Percentiles rank a stretch among this genome's conserved stretches.
These are phyloP conservation scores for Oegoconia quadripuncta DNA, from an alignment of 2,888 invertebrate genomes.

Conservation along the genomic window DNA sequence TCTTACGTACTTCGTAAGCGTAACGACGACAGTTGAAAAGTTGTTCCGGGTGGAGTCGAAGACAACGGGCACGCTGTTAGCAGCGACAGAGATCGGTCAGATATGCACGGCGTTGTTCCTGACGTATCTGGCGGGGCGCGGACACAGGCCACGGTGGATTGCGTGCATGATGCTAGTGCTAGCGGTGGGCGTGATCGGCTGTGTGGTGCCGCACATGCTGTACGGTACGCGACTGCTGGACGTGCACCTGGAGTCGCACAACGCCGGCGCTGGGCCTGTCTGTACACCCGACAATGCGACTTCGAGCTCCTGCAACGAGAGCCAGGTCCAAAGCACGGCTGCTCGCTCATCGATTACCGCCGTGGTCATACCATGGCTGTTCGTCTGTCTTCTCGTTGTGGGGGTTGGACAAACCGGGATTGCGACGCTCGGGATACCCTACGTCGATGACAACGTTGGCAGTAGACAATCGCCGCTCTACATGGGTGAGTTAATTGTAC, in stretches of 20 bases:
- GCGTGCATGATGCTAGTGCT: constrained; percentile 95
- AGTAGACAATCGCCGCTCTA: constrained; percentile 95
- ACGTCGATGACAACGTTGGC: constrained; percentile 96
- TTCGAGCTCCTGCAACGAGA: constrained; percentile 73
- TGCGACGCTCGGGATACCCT: constrained; percentile 94
- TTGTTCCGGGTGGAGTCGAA: constrained; percentile 94
- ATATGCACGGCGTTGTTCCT: constrained; percentile 92
- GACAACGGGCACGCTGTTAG: constrained; percentile 93
- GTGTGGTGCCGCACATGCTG: constrained; percentile 92
- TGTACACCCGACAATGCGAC: constrained; percentile 45
- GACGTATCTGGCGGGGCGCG: constrained; percentile 94
- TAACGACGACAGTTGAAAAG: constrained; percentile 95
- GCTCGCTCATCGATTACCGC: constrained; percentile 88
- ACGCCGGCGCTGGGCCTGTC: constrained; percentile 55
- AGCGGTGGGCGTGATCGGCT: constrained; percentile 90
- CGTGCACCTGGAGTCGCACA: constrained; percentile 55
- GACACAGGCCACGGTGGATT: constrained; percentile 96
- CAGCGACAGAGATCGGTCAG: constrained; percentile 95
- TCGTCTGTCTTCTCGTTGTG: constrained; percentile 91
- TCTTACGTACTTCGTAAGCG: constrained; percentile 95
- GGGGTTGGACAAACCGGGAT: constrained; percentile 96
- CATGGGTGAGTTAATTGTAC: constrained; percentile 86
- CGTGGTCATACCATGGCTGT: constrained; percentile 92
- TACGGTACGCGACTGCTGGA: constrained; percentile 86
- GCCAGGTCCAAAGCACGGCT: constrained; percentile 81